Base-by-base conservation (phyloP, 2,888 invertebrate species). In the Apodemia duryi region DNA sequence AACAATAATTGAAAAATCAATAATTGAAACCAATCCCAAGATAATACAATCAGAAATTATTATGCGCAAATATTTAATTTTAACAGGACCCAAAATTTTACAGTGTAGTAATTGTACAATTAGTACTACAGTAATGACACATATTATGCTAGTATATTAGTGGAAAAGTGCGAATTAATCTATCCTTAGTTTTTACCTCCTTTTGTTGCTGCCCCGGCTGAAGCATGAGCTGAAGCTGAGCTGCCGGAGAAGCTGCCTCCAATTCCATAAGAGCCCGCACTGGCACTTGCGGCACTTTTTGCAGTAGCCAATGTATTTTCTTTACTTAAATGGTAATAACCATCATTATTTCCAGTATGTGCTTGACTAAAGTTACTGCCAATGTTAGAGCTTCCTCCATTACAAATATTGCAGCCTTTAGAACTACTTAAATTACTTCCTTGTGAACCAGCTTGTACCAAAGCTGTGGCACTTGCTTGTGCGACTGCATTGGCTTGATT, bases 161-260 rank as follows among this genome's bases (percentile, higher is more conserved):
- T 38, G 38, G 38, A 65, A 60, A 43, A 11, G 11, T 11, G 13
- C 1, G 2, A 11, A 11, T 43, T 43, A 52, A 21, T 9, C 7
- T 9, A 38, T 35, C 0, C 38, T 9, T 9, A 38, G 2, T 38
- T 38, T 9, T 35, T 21, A 73, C 88, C 84, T 83, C 85, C 86
- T 85, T 88, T 88, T 49, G 80, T 80, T 62, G 76, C 77, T 54
- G 82, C 80, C 69, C 88, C 87, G 51, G 86, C 73, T 32, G 83
- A 77, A 29, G 88, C 83, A 64, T 88, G 85, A 6, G 88, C 85
- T 32, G 78, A 77, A n/a, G 88, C 84, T 38, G 85, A 83, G 67
- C 86, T 86, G 70, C 84, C 79, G n/a, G 88, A 81, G 65, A 79
- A 86, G 71, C 82, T 81, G 63, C 82, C 79, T 52, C 78, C 81